A percentile compares a stretch with the other conserved stretches of the same genome.
phyloP scores from a whole-genome alignment of 1,140 invertebrate species.

The Acromyrmex charruanus region DNA sequence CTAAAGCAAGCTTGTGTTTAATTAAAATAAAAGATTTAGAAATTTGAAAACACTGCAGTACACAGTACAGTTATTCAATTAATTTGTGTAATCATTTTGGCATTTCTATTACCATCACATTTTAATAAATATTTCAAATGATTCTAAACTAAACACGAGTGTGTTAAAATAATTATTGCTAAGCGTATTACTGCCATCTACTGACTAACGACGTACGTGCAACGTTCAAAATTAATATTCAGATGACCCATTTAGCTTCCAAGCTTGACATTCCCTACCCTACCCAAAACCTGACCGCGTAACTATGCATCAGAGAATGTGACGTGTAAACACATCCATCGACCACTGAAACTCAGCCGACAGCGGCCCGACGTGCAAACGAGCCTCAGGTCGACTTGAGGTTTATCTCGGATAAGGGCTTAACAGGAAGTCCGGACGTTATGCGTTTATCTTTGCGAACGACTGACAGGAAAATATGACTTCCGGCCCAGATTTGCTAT shows the following conservation, averaged over 20 bases:
- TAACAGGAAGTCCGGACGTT: constrained; percentile 54
- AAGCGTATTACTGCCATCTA: constrained; percentile 19
- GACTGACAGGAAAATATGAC: constrained; percentile 58
- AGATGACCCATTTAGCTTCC: constrained; percentile 55
- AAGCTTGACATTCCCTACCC: constrained; percentile 34
- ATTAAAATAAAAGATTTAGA: constrained; percentile 9
- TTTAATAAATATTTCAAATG: background rate
- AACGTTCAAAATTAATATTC: constrained; percentile 53
- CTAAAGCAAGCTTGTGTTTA: background rate
- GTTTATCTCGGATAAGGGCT: constrained; percentile 59
- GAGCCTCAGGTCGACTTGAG: constrained; percentile 57
- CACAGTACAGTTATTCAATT: background rate
- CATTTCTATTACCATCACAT: background rate
- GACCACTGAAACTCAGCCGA: constrained; percentile 60
- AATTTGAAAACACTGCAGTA: background rate
- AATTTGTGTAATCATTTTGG: background rate
- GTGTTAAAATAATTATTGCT: background rate
- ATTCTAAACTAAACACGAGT: background rate
- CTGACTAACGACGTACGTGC: background rate
- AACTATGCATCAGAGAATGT: constrained; percentile 63
- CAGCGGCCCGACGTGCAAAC: constrained; percentile 57
- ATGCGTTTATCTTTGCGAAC: constrained; percentile 51
- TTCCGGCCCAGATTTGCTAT: constrained; percentile 27
- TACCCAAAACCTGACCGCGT: constrained; percentile 58
- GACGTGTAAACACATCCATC: constrained; percentile 64